A percentile compares a stretch with the other conserved stretches of the same genome.
These are phyloP conservation scores for Papilio polytes DNA, from an alignment of 1,140 invertebrate genomes.

Conservation along the genomic window DNA sequence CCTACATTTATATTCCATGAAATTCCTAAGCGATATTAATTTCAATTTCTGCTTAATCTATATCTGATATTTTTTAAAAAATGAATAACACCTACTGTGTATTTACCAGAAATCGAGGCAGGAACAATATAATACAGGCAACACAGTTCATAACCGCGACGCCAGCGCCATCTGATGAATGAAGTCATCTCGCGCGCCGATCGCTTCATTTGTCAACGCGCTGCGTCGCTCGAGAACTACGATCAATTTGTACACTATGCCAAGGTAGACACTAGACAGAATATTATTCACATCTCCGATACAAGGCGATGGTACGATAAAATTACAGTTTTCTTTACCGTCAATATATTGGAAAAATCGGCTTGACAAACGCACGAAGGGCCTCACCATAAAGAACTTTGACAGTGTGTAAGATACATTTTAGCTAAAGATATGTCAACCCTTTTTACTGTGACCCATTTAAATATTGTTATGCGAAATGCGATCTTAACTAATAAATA, in stretches of 20 bases:
- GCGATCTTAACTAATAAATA: too few relatives aligned
- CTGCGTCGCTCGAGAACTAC: background rate
- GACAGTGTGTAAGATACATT: too few relatives aligned
- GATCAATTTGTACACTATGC: background rate
- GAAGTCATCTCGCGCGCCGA: conserved; percentile 18
- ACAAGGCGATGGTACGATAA: background rate
- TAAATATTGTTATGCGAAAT: too few relatives aligned
- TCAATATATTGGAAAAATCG: background rate
- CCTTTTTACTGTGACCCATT: too few relatives aligned
- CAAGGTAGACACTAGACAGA: background rate
- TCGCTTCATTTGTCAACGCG: conserved; percentile 11
- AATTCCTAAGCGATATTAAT: background rate
- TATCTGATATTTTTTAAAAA: background rate
- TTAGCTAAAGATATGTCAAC: too few relatives aligned
- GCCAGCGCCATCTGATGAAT: conserved; percentile 3
- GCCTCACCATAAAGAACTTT: too few relatives aligned
- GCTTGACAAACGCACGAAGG: background rate
- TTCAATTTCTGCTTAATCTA: too few relatives aligned
- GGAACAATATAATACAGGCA: background rate
- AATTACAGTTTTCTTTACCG: background rate
- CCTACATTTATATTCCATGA: background rate
- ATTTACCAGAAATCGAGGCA: background rate
- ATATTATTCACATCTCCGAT: background rate
- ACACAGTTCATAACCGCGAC: background rate
- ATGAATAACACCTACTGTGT: background rate